Conservation (phyloP, 2,797 vertebrate species). For the Melopsittacus undulatus region DNA sequence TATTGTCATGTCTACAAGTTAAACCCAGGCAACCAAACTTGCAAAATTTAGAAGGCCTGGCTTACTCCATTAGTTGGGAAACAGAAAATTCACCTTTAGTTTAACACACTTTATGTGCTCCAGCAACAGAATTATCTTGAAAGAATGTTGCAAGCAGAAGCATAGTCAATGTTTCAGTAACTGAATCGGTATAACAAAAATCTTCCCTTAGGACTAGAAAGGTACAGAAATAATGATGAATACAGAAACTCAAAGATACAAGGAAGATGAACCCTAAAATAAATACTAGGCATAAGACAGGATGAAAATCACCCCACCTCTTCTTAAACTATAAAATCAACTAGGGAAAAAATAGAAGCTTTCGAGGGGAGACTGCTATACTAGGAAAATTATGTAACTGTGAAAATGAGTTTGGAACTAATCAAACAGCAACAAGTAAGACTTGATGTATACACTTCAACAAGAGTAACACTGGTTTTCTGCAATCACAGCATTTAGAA, state of each 20-base stretch:
- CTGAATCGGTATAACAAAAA: neutral
- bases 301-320: neutral
- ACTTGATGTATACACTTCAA: neutral
- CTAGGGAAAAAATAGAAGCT: neutral
- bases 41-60: neutral
- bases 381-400: neutral
- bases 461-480: neutral
- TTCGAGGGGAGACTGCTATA: neutral
- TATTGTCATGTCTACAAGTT: neutral
- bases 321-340: neutral
- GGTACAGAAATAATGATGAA: neutral
- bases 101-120: neutral
- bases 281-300: neutral
- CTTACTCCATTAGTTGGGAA: neutral
- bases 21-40: neutral
- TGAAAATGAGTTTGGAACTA: neutral
- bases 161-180: neutral
- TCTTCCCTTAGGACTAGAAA: neutral
- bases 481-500: constrained; percentile 10
- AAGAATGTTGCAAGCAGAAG: neutral
- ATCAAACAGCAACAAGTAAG: neutral
- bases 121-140: constrained; percentile 22
- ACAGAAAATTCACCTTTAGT: neutral
- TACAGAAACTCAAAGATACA: neutral
- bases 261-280: neutral